Evolutionary conservation across 2,888 invertebrate species (phyloP), one percentile per base, ranked within the genome.

Genomic region (Phyto melanocephala): DNA sequence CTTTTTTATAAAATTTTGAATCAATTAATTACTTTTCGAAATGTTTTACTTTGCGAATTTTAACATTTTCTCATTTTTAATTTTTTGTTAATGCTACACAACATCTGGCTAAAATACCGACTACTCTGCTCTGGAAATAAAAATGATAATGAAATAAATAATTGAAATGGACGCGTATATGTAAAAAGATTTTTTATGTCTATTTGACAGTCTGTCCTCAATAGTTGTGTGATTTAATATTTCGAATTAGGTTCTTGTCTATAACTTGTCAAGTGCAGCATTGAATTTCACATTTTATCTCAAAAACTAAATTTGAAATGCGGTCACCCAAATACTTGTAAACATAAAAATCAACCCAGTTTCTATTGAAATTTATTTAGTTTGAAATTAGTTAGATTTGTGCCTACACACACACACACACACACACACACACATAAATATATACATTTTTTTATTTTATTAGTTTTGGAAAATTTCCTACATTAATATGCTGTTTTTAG

Each of bases 251-350:
- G 47, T 67, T 54, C 42, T 54, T 76, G 60, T 52, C 50, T 28
- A 60, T 70, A 42, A 70, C 56, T 60, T 68, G 40, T 68, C 60
- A 76, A 76, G 47, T 37, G 45, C 24, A 70, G 22, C 17, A 28
- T 50, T 22, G 68, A 50, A 60, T 42, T 35, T 54, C 11, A 62
- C 10, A 28, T 62, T 63, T 70, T 70, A 77, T 77, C 47, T 78
- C 15, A 56, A 17, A 11, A 22, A 6, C 28, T 15, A 28, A 4
- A 40, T 63, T 15, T 56, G 33, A 72, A 79, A 72, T 58, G 58
- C 47, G 71, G 78, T 72, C 65, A 79, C 71, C 71, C 35, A 71
- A 58, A 71, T 79, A 50, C 40, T 40, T 62, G 45, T 45, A 45
- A 54, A 37, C 56, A 54, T 71, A 63, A 71, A 65, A 60, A 78